Base-by-base conservation (phyloP, 2,888 invertebrate genomes). In the Calameuta pallipes region DNA sequence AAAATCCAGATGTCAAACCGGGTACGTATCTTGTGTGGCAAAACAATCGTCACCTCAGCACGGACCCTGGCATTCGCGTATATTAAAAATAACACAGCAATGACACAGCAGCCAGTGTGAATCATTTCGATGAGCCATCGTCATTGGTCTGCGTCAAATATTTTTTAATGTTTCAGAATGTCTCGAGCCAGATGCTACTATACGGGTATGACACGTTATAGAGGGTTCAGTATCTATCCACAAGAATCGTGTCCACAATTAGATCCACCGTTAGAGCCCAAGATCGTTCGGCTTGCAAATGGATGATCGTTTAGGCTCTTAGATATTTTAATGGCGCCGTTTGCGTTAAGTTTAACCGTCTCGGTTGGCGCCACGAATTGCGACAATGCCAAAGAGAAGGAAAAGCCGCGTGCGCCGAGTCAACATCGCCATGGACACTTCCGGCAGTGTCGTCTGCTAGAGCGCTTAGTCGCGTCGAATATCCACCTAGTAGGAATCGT, bases 301-400 rank as follows among this genome's bases (percentile, higher is more conserved):
- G 56, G 56, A 56, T 56, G 56, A 23, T 56, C 56, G 56, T 56
- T 56, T 9, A 2, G 56, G 56, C 23, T 56, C 56, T 56, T 80
- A 83, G 84, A 86, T 86, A 85, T 82, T 87, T 86, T 86, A 86
- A 88, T 88, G 87, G 84, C 86, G 86, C 83, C 86, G 85, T 88
- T 89, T 85, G 56, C 56, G 86, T 87, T 85, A 86, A 85, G 86
- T 87, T 87, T 88, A 87, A 88, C 85, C 82, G 84, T 82, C 82
- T 86, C 82, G 81, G 79, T 34, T 83, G 88, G 83, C 87, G 84
- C 85, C 85, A 84, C 71, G 71, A 71, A 71, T 34, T 31, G 71
- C 71, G 71, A 31, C 33, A 34, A 71, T 71, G 31, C 71, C 71
- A 71, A 71, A 33, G 34, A 71, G 34, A 71, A 31, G 33, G 34